Percentiles rank a stretch among this genome's conserved stretches.
These are phyloP conservation scores for Ganaspis brasiliensis DNA, from an alignment of 2,888 invertebrate genomes.

Conservation along the genomic window DNA sequence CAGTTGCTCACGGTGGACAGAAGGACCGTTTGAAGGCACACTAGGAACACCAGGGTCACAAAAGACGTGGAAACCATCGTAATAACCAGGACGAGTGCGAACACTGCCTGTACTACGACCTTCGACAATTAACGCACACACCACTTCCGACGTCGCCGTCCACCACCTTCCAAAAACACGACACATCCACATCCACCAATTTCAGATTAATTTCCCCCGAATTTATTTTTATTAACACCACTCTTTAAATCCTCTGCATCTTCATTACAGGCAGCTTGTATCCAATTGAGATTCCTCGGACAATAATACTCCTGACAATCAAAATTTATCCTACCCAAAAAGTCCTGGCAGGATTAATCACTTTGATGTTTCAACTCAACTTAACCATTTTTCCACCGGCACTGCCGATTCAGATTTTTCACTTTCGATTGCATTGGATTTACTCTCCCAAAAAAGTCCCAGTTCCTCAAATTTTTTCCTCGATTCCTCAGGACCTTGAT, in stretches of 20 bases:
- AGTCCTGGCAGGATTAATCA: too few species aligned
- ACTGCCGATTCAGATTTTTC: conserved; percentile 26
- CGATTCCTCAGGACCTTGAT: conserved; percentile 14
- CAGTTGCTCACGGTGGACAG: conserved; percentile 87
- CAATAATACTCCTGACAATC: neutral
- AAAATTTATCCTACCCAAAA: too few species aligned
- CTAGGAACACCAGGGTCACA: conserved; percentile 80
- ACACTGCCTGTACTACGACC: conserved; percentile 67
- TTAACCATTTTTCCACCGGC: conserved; percentile 43
- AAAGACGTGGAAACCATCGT: conserved; percentile 80
- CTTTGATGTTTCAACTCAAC: too few species aligned
- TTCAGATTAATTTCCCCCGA: conserved; percentile 1
- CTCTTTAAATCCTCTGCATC: conserved; percentile 23
- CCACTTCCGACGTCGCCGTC: conserved; percentile 66
- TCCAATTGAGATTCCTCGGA: neutral
- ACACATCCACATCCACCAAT: conserved; percentile 72
- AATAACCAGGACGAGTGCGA: conserved; percentile 70
- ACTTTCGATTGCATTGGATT: too few species aligned
- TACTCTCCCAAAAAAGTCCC: conserved; percentile 1
- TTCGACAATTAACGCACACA: conserved; percentile 60
- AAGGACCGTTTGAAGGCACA: conserved; percentile 84
- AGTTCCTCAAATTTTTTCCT: neutral
- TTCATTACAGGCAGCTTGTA: neutral
- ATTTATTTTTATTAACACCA: conserved; percentile 18
- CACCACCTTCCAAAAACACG: conserved; percentile 68